Evolutionary conservation across 2,797 vertebrate genomes (phyloP), one percentile per base, ranked within the genome.

Genomic region (Esox lucius): DNA sequence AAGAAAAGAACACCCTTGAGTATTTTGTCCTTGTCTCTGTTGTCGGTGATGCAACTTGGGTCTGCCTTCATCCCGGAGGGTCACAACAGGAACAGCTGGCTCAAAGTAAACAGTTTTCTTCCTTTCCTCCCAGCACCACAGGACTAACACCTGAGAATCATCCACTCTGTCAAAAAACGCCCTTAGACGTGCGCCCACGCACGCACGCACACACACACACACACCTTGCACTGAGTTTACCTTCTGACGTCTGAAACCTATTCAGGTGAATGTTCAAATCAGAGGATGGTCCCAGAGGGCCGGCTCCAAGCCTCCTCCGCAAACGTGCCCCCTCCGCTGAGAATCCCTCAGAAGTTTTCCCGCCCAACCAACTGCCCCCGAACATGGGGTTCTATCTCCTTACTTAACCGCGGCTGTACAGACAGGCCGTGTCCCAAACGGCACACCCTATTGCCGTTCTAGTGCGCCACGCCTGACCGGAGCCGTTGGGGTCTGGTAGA

Each of bases 121-220:
- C 53, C 53, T n/a, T 56, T 53, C 11, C 24, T 61, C 56, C 56
- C 56, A 24, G n/a, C 22, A 24, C 56, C 56, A 13, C 56, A 24
- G 56, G 56, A 61, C 56, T 5, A 61, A 61, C 56, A 61, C 56
- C 56, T 61, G 56, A 61, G 56, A 61, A 61, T 61, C 56, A 26
- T 5, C 56, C 56, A 24, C 22, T 12, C 22, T n/a, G 56, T 24
- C 11, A 24, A 26, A 24, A 4, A 61, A 61, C n/a, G 56, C 11
- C 56, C 56, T 9, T 19, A 19, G 15, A 33, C 64, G 5, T 16
- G 6, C 7, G 19, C 13, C 19, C 51, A 33, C 64, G 5, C 16
- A 6, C 7, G 19, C 13, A 19, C 51, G 19, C 7, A 19, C 51
- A 56, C 51, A 19, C 51, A 56, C 51, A 4, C 49, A 56, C 51